phyloP scores from a whole-genome alignment of 2,888 invertebrate genomes.

The Scaptomyza flava region DNA sequence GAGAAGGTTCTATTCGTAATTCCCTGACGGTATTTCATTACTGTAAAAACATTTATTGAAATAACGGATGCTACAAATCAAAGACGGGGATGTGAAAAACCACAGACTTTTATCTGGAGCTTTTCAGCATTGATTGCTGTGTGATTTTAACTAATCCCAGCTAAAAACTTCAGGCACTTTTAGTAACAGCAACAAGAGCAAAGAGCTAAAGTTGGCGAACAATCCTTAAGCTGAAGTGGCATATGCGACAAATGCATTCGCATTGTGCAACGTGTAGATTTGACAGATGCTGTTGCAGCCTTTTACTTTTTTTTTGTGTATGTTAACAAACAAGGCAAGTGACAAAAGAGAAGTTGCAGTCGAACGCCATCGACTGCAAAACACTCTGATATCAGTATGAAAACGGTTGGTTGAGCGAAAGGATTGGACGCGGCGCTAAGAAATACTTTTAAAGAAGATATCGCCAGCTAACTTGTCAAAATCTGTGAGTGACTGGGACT shows the following conservation, averaged over 20 bases:
- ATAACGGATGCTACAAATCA: neutral
- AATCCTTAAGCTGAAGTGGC: conserved; percentile 30
- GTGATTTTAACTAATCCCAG: conserved; percentile 7
- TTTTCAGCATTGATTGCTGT: neutral
- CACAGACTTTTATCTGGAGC: neutral
- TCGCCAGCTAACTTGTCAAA: no score
- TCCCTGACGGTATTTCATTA: no score
- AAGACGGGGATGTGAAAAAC: neutral
- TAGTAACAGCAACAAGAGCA: neutral
- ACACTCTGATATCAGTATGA: no score
- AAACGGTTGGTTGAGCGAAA: no score
- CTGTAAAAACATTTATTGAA: neutral
- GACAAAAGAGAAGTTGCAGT: no score
- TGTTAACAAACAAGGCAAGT: no score
- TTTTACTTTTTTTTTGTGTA: neutral
- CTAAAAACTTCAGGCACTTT: conserved; percentile 4
- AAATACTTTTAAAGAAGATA: no score
- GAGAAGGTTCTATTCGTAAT: no score
- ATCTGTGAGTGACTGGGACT: no score
- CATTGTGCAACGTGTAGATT: conserved; percentile 9
- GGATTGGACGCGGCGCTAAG: no score
- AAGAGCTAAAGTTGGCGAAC: conserved; percentile 6
- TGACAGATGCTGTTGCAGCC: conserved; percentile 6
- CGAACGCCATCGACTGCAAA: no score
- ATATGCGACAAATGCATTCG: conserved; percentile 29